These are phyloP conservation scores for Seira musarum DNA, from an alignment of 2,888 invertebrate species.

Conservation along the genomic window DNA sequence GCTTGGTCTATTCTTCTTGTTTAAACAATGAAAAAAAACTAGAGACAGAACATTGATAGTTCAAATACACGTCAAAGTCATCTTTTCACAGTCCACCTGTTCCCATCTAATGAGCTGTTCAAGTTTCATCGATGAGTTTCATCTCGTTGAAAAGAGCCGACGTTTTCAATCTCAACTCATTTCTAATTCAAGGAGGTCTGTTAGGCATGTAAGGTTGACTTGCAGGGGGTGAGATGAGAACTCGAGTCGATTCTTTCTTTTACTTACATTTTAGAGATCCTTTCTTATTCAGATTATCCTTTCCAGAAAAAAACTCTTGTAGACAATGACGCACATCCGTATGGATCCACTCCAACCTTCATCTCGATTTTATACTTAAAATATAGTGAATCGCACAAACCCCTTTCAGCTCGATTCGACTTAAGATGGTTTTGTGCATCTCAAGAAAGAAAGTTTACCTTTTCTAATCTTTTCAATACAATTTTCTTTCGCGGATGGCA, in stretches of 20 bases:
- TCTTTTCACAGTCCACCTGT: neutral
- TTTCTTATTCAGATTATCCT: neutral
- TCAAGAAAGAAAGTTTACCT: neutral
- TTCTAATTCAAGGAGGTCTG: too few relatives aligned
- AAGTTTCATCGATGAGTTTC: neutral
- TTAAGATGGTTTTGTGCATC: neutral
- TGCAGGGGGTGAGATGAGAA: neutral
- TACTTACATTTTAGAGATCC: neutral
- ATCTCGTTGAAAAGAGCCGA: too few relatives aligned
- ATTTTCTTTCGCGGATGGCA: neutral
- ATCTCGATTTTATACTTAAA: neutral
- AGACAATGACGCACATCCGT: neutral
- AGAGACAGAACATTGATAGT: too few relatives aligned
- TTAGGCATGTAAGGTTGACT: neutral
- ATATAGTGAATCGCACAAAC: neutral
- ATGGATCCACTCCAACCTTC: neutral
- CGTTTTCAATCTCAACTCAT: too few relatives aligned
- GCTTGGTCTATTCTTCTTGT: neutral
- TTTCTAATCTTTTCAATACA: neutral
- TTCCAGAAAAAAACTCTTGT: neutral
- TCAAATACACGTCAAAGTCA: neutral
- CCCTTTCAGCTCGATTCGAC: neutral
- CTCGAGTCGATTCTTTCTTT: neutral
- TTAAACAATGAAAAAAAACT: neutral
- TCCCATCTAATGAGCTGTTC: neutral